Percentiles rank a stretch among this genome's conserved stretches.
Evolutionary conservation across 2,797 vertebrate species (phyloP).

Genomic region (Cossypha niveicapilla): DNA sequence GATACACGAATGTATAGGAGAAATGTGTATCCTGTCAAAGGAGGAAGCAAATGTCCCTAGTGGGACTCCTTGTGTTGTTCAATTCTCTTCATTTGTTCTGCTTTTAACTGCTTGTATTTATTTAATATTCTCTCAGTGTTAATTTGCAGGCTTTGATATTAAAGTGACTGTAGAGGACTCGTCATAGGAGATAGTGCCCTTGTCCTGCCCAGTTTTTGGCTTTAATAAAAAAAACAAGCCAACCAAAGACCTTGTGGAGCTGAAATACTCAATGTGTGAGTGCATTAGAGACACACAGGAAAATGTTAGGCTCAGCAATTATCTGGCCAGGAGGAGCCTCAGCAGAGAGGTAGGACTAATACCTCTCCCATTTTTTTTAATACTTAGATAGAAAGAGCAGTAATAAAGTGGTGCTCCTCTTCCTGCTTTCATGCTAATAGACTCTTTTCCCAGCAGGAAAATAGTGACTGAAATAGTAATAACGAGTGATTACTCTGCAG

Average conservation of each 20-base stretch:
- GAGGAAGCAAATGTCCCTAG: not conserved
- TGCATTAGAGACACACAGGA: fast-evolving
- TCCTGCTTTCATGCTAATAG: not conserved
- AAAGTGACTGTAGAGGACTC: not conserved
- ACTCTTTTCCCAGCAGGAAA: not conserved
- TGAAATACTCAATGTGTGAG: fast-evolving
- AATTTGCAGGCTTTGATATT: not conserved
- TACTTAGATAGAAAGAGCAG: not conserved
- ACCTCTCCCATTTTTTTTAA: not conserved
- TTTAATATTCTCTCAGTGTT: not conserved
- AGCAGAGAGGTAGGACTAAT: not conserved
- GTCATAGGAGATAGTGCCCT: not conserved
- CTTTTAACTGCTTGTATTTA: not conserved
- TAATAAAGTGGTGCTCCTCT: not conserved
- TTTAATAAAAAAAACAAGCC: not conserved
- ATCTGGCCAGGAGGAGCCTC: not conserved
- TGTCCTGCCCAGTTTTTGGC: not conserved
- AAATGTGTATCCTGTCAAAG: not conserved
- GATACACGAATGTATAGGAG: not conserved
- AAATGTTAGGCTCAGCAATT: not conserved
- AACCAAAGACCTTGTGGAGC: not conserved
- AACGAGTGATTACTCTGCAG: not conserved
- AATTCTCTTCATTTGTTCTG: not conserved
- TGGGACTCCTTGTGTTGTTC: not conserved
- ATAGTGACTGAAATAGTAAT: not conserved